Conservation (phyloP, 2,888 invertebrate species). For the Baronia brevicornis region DNA sequence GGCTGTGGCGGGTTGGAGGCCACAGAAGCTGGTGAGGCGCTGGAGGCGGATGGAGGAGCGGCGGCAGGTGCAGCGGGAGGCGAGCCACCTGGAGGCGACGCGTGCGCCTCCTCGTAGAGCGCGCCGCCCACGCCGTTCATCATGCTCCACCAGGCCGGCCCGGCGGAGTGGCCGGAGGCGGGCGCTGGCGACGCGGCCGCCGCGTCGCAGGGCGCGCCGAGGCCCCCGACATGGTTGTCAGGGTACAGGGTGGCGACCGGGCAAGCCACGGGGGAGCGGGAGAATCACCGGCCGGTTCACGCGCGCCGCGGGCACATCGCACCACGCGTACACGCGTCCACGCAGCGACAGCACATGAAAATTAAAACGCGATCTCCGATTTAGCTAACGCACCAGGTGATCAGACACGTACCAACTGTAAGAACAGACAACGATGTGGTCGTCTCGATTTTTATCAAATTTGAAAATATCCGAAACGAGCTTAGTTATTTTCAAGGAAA, state of each 20-base stretch:
- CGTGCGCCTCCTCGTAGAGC: conserved; percentile 83
- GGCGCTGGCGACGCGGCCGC: conserved; percentile 84
- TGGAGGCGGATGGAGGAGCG: conserved; percentile 75
- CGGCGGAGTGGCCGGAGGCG: conserved; percentile 88
- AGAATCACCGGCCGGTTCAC: conserved; percentile 63
- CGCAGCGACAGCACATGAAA: conserved; percentile 70
- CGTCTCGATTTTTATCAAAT: conserved; percentile 22
- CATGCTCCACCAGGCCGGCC: conserved; percentile 90
- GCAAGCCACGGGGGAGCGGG: conserved; percentile 83
- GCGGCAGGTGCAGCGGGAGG: conserved; percentile 82
- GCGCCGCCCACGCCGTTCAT: conserved; percentile 87
- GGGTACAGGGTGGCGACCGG: conserved; percentile 88
- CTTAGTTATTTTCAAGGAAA: too few species aligned
- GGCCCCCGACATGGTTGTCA: conserved; percentile 82
- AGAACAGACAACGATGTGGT: neutral
- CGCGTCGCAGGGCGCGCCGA: conserved; percentile 81
- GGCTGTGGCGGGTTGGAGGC: conserved; percentile 84
- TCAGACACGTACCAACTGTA: neutral
- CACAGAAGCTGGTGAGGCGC: conserved; percentile 75
- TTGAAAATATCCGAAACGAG: conserved; percentile 33
- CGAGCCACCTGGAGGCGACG: conserved; percentile 75
- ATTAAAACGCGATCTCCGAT: conserved; percentile 70
- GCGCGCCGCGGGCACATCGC: conserved; percentile 73
- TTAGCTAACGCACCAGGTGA: conserved; percentile 64
- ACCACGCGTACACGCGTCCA: conserved; percentile 68